Evolutionary conservation across 23 tunicate species (phyloP).

Genomic region (Diplosoma virens): DNA sequence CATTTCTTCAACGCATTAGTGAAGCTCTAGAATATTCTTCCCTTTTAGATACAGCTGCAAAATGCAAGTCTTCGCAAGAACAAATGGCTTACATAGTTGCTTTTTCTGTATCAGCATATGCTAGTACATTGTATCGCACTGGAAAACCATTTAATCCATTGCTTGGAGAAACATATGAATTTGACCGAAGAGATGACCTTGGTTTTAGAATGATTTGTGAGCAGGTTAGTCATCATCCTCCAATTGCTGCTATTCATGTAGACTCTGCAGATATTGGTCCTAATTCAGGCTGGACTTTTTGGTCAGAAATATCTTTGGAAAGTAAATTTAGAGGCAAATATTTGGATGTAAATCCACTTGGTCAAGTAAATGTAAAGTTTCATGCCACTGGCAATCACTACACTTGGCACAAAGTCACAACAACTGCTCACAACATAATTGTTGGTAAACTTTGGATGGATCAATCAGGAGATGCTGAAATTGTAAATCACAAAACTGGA

Average conservation of each 20-base stretch:
- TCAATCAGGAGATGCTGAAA: constrained; percentile 81
- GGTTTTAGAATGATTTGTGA: constrained; percentile 79
- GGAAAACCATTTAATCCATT: constrained; percentile 96
- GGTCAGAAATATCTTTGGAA: constrained; percentile 62
- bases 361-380: constrained; percentile 72
- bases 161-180: constrained; percentile 95
- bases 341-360: constrained; percentile 74
- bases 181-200: constrained; percentile 61
- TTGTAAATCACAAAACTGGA: constrained; percentile 80
- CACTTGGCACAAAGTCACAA: constrained; percentile 89
- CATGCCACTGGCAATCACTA: constrained; percentile 88
- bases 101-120: constrained; percentile 80
- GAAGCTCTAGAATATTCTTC: constrained; percentile 83
- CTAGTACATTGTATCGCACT: constrained; percentile 62
- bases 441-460: constrained; percentile 98
- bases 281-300: constrained; percentile 86
- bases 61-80: constrained; percentile 59
- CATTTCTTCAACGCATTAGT: constrained; percentile 76
- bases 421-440: constrained; percentile 86
- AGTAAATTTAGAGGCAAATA: constrained; percentile 94
- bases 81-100: constrained; percentile 94
- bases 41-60: constrained; percentile 65
- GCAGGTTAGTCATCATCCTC: constrained; percentile 96
- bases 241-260: constrained; percentile 78
- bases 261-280: constrained; percentile 50